Evolutionary conservation across 2,113 vertebrate genomes (phyloP), one percentile per base, ranked within the genome.

Genomic region (Pelvicachromis taeniatus): DNA sequence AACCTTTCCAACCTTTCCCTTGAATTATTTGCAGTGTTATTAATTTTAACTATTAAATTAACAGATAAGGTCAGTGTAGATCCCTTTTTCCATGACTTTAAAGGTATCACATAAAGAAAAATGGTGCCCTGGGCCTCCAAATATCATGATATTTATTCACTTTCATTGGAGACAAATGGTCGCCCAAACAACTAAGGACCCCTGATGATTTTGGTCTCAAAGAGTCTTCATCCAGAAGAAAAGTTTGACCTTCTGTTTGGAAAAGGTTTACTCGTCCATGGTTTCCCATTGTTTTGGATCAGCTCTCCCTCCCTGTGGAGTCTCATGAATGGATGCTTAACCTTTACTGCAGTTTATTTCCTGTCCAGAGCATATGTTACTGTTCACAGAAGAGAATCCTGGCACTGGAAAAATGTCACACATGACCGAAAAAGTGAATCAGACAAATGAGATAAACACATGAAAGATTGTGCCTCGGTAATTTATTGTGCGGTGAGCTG

Each of bases 171-270:
- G 45, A 75, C 26, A 75, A 75, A 75, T 75, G 7, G 70, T 73
- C 23, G 35, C 40, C 55, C 55, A 56, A 79, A 90, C 77, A 55
- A 77, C 54, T 80, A 53, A 78, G 53, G 84, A 31, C 40, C 55
- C 55, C 84, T 78, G 85, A 81, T 86, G 85, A 77, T 87, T 8
- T 89, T 77, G 93, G 85, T 88, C 65, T 78, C 56, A 17, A 54
- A 42, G 23, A 45, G 14, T 53, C 59, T 82, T 84, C 50, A 86
- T 70, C 50, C 26, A 45, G 56, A 84, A 75, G 29, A 68, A 45
- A 85, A 70, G 26, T 78, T 26, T 88, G 89, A 92, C 89, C 91
- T 93, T 90, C 65, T 85, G 4, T 11, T 55, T 38, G 59, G 35
- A 52, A 85, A 78, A 77, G 68, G 59, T 91, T 77, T 63, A 31